Base-by-base conservation (phyloP, 2,797 vertebrate species). In the Trematomus bernacchii region DNA sequence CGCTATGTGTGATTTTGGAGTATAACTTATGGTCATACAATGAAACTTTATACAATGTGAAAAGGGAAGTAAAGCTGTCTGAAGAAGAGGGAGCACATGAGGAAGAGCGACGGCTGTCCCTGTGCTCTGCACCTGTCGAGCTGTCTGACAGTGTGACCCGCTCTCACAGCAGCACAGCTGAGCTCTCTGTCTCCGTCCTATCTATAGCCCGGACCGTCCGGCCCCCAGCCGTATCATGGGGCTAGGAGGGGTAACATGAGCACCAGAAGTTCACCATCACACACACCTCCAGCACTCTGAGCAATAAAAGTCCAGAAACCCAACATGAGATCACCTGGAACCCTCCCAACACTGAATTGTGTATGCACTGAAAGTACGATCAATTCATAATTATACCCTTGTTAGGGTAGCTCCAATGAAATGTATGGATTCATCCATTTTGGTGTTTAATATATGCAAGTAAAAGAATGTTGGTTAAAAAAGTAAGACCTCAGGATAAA, bases 101-200 rank as follows among this genome's bases (percentile, higher is more conserved):
- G 78, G 40, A 48, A 40, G 54, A 67, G 79, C 67, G 37, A 23
- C 2, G 71, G 72, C 77, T 83, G 86, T 73, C 85, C 37, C 73
- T 50, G 51, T 82, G 66, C 62, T 76, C 85, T 91, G 92, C 94
- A 95, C 93, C 93, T 95, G 94, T 94, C 78, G 82, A 87, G 74
- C 77, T 84, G 92, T 92, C 92, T 89, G 91, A 91, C 90, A 89
- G 85, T 70, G 71, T 93, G 93, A 94, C 91, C 91, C 82, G 86
- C 86, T 88, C 89, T 77, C 88, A 92, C 83, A 93, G 91, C 72
- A 79, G 90, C 91, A 87, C 92, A 94, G 93, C 93, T 94, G 92
- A 95, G 90, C 86, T 89, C 86, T 85, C 86, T 83, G 90, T 92
- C 89, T 93, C 86, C 79, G 85, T 84, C 89, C 95, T 96, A 96